Base-by-base conservation (phyloP, 1,140 invertebrate genomes). In the Helicoverpa zea region DNA sequence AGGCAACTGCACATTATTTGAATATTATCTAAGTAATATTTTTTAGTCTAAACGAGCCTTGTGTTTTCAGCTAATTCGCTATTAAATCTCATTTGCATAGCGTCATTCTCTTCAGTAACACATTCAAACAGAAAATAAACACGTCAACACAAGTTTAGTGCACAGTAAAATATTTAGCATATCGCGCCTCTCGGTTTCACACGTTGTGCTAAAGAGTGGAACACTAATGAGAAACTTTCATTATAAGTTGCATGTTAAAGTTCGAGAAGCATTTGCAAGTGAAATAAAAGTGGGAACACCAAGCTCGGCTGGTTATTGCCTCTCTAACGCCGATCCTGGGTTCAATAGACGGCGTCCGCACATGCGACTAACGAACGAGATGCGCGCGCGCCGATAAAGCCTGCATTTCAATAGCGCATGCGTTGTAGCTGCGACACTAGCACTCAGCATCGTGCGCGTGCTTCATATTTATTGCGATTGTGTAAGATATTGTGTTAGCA, bases 351-450 rank as follows among this genome's bases (percentile, higher is more conserved):
- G 84, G 83, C 82, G 79, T 81, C 81, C 58, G 82, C 83, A 84
- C 79, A 80, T 80, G 81, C 61, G 84, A 47, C 90, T 92, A 92
- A 92, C 90, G 89, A 92, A 91, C 86, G 83, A 88, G 90, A 92
- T 91, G 84, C 81, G 86, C 86, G 81, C 83, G 84, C 81, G 72
- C 52, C 83, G 88, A 92, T 89, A 91, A 88, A 88, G 64, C 59
- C 85, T 80, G 89, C 86, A 90, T 92, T 92, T 91, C 88, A 90
- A 92, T 91, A 88, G 81, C 66, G 84, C 82, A 84, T 86, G 82
- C 82, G 68, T 61, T 68, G 73, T 16, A 30, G 59, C 70, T 78
- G 78, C 84, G 76, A 87, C 84, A 87, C 82, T 83, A 61, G 64
- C 58, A 64, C 61, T 77, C 59, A 64, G 18, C 54, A n/a, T 13